These are phyloP conservation scores for Phyllostomus discolor DNA, from an alignment of 2,113 vertebrate genomes.

Conservation along the genomic window DNA sequence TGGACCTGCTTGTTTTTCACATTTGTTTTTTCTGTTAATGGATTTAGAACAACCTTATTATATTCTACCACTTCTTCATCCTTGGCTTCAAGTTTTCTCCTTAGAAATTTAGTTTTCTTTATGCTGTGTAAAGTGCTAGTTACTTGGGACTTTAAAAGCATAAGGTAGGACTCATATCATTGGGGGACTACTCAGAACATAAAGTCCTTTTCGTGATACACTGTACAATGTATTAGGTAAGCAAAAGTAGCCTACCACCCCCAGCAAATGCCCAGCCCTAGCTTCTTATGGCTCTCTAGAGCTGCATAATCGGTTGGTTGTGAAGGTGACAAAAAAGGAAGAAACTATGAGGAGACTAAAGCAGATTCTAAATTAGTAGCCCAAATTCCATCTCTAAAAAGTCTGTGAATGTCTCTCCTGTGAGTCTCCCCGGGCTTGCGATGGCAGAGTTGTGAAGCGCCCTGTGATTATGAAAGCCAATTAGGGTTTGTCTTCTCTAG, in stretches of 20 bases:
- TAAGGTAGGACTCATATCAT: background rate
- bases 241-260: background rate
- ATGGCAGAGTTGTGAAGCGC: background rate
- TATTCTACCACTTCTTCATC: background rate
- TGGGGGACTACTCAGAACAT: background rate
- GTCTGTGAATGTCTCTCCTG: background rate
- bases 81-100: background rate
- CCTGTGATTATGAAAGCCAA: background rate
- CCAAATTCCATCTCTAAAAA: background rate
- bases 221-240: background rate
- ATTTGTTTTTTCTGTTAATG: background rate
- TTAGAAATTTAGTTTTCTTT: background rate
- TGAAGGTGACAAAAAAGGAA: background rate
- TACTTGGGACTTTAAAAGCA: background rate
- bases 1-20: background rate
- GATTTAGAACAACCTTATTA: background rate
- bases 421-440: background rate
- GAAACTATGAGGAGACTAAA: background rate
- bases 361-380: background rate
- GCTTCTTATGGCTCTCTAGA: background rate
- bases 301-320: background rate
- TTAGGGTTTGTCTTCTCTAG: background rate
- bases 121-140: background rate
- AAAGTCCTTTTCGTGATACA: background rate
- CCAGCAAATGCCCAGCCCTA: background rate